Percentiles rank a stretch among this genome's conserved stretches.
Conservation (phyloP, 2,113 vertebrate genomes). For the Butorides virescens region DNA sequence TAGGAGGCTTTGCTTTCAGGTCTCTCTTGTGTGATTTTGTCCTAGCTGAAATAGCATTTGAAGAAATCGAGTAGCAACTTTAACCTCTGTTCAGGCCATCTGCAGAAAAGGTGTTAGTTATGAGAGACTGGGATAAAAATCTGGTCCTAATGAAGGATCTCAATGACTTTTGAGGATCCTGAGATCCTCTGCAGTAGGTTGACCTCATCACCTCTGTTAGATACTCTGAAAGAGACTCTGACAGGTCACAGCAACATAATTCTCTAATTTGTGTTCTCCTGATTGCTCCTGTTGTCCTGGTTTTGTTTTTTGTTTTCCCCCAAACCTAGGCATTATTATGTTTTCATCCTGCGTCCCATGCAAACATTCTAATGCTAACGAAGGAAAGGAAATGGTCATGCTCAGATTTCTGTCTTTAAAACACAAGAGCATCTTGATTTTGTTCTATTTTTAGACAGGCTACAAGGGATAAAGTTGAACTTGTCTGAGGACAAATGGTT, state of each 20-base stretch:
- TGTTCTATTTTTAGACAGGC: not conserved
- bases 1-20: not conserved
- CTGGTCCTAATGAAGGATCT: not conserved
- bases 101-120: not conserved
- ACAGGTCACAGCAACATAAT: not conserved
- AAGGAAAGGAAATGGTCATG: not conserved
- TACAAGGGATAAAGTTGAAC: not conserved
- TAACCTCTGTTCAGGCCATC: not conserved
- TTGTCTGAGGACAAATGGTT: not conserved
- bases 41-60: not conserved
- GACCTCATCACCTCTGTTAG: not conserved
- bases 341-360: not conserved
- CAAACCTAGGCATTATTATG: not conserved
- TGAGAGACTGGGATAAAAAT: not conserved
- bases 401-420: not conserved
- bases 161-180: not conserved
- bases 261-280: not conserved
- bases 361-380: not conserved
- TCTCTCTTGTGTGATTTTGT: not conserved
- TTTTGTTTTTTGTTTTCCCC: not conserved
- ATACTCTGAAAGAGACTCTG: not conserved
- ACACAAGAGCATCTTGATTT: not conserved
- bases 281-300: not conserved
- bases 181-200: not conserved
- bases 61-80: not conserved